phyloP scores from a whole-genome alignment of 1,140 invertebrate species.

The Proales similis region DNA sequence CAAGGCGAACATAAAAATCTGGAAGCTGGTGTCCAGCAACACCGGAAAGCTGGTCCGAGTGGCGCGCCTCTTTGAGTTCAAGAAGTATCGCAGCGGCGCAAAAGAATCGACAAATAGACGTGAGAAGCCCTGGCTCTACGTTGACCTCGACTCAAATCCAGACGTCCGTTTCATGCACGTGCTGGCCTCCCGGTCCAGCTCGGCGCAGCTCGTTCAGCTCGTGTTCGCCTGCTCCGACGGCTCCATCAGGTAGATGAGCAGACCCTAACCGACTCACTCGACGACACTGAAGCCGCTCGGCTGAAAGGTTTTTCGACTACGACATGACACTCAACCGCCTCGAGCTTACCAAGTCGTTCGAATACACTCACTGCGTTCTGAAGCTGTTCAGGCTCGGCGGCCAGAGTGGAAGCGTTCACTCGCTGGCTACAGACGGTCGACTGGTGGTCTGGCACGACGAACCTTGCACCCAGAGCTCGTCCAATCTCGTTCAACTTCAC shows the following conservation, averaged over 20 bases:
- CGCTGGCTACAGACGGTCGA: slow-evolving; percentile 9
- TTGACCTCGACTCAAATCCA: slow-evolving; percentile 31
- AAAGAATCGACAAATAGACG: neutral
- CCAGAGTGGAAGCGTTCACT: neutral
- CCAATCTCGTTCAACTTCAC: neutral
- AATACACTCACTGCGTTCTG: neutral
- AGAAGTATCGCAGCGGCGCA: neutral
- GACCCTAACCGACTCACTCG: too few species aligned
- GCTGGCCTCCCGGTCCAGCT: neutral
- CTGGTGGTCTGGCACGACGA: slow-evolving; percentile 27
- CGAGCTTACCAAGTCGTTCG: neutral
- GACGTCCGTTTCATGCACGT: slow-evolving; percentile 34
- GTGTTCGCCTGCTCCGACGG: slow-evolving; percentile 33
- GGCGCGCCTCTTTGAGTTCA: slow-evolving; percentile 18
- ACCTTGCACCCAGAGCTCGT: neutral
- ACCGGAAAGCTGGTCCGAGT: neutral
- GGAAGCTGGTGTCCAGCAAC: slow-evolving; percentile 18
- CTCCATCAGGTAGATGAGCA: slow-evolving; percentile 23
- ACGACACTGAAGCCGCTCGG: too few species aligned
- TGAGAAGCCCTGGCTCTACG: slow-evolving; percentile 29
- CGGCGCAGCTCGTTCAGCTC: neutral
- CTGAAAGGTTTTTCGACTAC: too few species aligned
- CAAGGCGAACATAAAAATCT: slow-evolving; percentile 36
- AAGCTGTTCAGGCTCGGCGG: neutral
- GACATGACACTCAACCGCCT: too few species aligned